phyloP scores from a whole-genome alignment of 2,888 invertebrate species.

The Himalopsyche japonica region DNA sequence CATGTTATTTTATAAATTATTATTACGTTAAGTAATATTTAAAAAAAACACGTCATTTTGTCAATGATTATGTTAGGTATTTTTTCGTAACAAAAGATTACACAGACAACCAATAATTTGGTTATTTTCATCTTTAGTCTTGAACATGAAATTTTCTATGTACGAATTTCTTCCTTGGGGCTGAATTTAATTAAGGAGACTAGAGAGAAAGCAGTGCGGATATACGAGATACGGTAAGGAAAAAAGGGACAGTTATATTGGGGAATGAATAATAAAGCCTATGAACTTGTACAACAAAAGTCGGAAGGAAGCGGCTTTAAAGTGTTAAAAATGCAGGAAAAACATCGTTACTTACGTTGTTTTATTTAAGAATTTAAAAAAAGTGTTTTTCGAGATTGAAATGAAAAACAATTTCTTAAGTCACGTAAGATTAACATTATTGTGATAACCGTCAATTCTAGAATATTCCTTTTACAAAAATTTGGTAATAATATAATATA shows the following conservation, averaged over 20 bases:
- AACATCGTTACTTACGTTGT: conserved; percentile 1
- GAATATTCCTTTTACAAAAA: too few species aligned
- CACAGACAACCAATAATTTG: background rate
- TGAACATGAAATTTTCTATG: background rate
- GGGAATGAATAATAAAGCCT: conserved; percentile 36
- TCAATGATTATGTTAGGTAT: too few species aligned
- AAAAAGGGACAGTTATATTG: conserved; percentile 16
- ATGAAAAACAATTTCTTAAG: too few species aligned
- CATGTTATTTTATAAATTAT: too few species aligned
- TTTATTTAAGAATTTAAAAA: too few species aligned
- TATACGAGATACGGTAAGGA: background rate
- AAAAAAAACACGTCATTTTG: too few species aligned
- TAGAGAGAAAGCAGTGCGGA: conserved; percentile 18
- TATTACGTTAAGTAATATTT: too few species aligned
- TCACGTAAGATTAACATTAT: too few species aligned
- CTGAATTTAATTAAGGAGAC: conserved; percentile 35
- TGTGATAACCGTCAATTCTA: too few species aligned
- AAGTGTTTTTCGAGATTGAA: too few species aligned
- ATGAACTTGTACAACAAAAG: conserved; percentile 29
- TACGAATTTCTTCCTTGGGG: conserved; percentile 31
- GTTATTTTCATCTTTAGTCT: background rate
- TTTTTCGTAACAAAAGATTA: background rate
- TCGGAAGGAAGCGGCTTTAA: conserved; percentile 32
- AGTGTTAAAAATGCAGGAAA: conserved; percentile 3
- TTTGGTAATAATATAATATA: too few species aligned